Conservation (phyloP, 1,140 invertebrate genomes). For the Armadillidium nasatum region DNA sequence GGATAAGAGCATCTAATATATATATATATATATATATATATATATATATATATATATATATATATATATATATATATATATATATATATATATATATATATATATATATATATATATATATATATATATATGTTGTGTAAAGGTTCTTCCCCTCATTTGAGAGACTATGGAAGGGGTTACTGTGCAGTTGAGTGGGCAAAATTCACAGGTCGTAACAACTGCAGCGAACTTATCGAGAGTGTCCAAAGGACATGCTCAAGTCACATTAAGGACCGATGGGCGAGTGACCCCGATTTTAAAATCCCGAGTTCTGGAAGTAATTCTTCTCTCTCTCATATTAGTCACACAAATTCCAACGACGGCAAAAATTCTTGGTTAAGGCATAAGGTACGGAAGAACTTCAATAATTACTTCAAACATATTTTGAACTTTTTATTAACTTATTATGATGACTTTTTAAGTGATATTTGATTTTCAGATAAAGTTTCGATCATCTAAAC, state of each 20-base stretch:
- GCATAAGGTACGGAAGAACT: conserved; percentile 17
- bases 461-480: too few species aligned
- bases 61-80: conserved; percentile 27
- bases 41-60: conserved; percentile 25
- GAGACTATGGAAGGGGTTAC: conserved; percentile 64
- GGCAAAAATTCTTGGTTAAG: conserved; percentile 18
- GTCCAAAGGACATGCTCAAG: conserved; percentile 17
- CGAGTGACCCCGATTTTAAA: conserved; percentile 21
- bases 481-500: too few species aligned
- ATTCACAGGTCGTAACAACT: conserved; percentile 68
- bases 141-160: conserved; percentile 68
- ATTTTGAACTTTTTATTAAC: too few species aligned
- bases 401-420: too few species aligned
- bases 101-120: too few species aligned
- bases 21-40: conserved; percentile 25
- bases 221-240: conserved; percentile 65
- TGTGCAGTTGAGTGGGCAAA: conserved; percentile 72
- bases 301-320: not conserved
- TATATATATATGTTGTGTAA: too few species aligned
- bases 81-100: not conserved
- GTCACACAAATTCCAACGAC: not conserved
- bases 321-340: not conserved
- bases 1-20: too few species aligned
- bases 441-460: too few species aligned
- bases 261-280: conserved; percentile 11